Evolutionary conservation across 1,140 invertebrate species (phyloP), one percentile per base, ranked within the genome.

Genomic region (Spodoptera frugiperda): DNA sequence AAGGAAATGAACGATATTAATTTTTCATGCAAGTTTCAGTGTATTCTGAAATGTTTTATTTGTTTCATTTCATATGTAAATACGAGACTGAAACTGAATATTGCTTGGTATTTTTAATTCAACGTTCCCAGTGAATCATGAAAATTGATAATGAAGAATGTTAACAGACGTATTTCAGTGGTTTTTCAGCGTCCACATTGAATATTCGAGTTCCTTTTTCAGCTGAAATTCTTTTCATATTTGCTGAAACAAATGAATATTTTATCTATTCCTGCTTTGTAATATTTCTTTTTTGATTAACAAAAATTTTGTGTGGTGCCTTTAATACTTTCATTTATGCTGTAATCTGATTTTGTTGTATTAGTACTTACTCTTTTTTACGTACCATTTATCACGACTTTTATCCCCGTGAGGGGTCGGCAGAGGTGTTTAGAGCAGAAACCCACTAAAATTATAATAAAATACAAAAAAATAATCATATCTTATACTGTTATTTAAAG

Each of bases 41-140:
- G 33, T 39, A 39, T 39, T 33, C 6, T 33, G 2, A 6, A 33
- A 33, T 9, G 33, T 33, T 3, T 51, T 55, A 14, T 55, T 55
- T 39, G 9, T 21, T 11, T 25, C 54, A 55, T 55, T 55, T 55
- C 54, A 55, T 55, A 55, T 55, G 54, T 55, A 55, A 55, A 59
- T 33, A 33, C 25, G 15, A 10, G 17, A 0, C 17, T 54, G 14
- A n/a, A 25, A 15, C 25, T 59, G 25, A 25, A 59, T 59, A 33
- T 33, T 11, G 0, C 0, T 14, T n/a, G 14, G 25, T 5, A 59
- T 59, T 59, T 59, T 59, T 33, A 59, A 59, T 59, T 33, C 14
- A 59, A 59, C 55, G 4, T 4, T 2, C 8, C 25, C 14, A 53
- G 1, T 53, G 54, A 6, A 30, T 25, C 21, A 57, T 57, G 25